Evolutionary conservation across 2,888 invertebrate species (phyloP).

Genomic region (Uloborus plumipes): DNA sequence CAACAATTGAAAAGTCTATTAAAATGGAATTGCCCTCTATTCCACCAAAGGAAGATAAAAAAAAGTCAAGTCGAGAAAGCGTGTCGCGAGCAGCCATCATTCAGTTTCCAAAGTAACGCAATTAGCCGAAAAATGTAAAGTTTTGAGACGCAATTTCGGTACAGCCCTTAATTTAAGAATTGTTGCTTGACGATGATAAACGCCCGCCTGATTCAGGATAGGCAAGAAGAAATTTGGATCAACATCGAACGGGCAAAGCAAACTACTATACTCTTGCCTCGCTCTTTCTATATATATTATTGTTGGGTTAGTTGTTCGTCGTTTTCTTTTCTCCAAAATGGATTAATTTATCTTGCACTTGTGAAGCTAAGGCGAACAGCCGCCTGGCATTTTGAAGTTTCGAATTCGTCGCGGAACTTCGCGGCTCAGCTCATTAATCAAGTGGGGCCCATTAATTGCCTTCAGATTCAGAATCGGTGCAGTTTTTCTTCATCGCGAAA

Average conservation of each 20-base stretch:
- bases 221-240: slow-evolving; percentile 54
- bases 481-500: slow-evolving; percentile 44
- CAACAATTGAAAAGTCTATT: too few relatives aligned
- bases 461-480: slow-evolving; percentile 59
- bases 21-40: too few relatives aligned
- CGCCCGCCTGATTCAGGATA: slow-evolving; percentile 31
- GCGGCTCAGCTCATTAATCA: slow-evolving; percentile 56
- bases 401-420: slow-evolving; percentile 58
- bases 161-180: slow-evolving; percentile 55
- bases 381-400: slow-evolving; percentile 58
- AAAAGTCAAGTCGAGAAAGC: too few relatives aligned
- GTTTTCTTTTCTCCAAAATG: slow-evolving; percentile 57
- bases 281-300: slow-evolving; percentile 61
- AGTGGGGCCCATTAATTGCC: slow-evolving; percentile 58
- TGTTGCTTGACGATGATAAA: slow-evolving; percentile 54
- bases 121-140: too few relatives aligned
- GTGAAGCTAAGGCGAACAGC: slow-evolving; percentile 46
- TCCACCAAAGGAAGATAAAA: too few relatives aligned
- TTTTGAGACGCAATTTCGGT: slow-evolving; percentile 23
- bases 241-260: slow-evolving; percentile 37
- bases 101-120: too few relatives aligned
- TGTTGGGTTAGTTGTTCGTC: slow-evolving; percentile 60
- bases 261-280: slow-evolving; percentile 7
- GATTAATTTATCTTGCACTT: slow-evolving; percentile 63
- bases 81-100: too few relatives aligned